These are phyloP conservation scores for Melanotaenia duboulayi DNA, from an alignment of 2,113 vertebrate genomes.

Conservation along the genomic window DNA sequence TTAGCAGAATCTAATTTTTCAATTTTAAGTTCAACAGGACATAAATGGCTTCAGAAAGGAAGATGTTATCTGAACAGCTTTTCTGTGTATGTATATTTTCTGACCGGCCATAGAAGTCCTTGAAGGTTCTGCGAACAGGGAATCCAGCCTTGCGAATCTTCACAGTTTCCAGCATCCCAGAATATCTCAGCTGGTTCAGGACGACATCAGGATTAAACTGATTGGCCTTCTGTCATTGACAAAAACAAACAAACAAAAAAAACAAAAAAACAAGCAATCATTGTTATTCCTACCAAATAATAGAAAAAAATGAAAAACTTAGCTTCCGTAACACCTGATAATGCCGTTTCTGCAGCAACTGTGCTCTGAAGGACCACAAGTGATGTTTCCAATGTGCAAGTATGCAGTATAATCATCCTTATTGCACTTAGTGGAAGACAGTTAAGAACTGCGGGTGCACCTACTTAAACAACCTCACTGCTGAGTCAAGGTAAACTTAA, in stretches of 20 bases:
- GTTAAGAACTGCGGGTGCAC: constrained; percentile 32
- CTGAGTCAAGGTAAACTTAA: constrained; percentile 59
- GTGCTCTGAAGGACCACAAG: not conserved
- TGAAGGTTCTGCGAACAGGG: constrained; percentile 88
- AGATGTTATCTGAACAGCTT: not conserved
- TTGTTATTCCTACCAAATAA: constrained; percentile 2
- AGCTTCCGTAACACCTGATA: not conserved
- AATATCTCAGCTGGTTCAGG: constrained; percentile 91
- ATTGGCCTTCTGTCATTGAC: constrained; percentile 81
- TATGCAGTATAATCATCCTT: not conserved
- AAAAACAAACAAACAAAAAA: no score
- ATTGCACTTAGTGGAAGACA: constrained; percentile 3
- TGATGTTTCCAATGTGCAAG: constrained; percentile 4
- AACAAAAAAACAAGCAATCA: constrained; percentile 7
- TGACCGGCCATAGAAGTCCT: constrained; percentile 88
- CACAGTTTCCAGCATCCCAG: constrained; percentile 94
- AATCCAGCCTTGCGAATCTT: constrained; percentile 92
- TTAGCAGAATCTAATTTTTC: no score
- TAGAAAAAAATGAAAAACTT: not conserved
- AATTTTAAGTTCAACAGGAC: not conserved
- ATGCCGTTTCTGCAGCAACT: constrained; percentile 1
- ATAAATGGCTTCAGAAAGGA: not conserved
- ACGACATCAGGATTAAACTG: constrained; percentile 88
- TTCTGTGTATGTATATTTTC: not conserved
- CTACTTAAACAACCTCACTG: constrained; percentile 39